These are phyloP conservation scores for Sycophila texana DNA, from an alignment of 2,888 invertebrate genomes.

Conservation along the genomic window DNA sequence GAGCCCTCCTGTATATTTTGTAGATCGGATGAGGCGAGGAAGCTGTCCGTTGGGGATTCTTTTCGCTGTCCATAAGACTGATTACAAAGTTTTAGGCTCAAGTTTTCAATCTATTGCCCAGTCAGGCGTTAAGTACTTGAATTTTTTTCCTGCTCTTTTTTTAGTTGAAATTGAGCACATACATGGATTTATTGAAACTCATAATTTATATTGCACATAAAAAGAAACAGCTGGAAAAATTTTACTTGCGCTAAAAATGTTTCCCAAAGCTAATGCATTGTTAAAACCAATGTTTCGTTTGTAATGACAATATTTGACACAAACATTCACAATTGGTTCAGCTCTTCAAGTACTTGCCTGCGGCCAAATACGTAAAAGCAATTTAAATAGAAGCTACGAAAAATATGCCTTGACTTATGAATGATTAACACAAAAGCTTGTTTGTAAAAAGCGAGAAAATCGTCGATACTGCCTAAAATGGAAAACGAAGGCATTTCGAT, in stretches of 20 bases:
- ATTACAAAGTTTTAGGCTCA: conserved; percentile 43
- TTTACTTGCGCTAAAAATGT: too few species aligned
- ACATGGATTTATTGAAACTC: background rate
- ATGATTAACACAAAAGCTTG: too few species aligned
- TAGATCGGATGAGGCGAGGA: conserved; percentile 2
- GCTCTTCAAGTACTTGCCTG: conserved; percentile 42
- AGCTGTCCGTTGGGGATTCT: background rate
- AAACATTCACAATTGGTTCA: too few species aligned
- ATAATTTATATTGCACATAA: background rate
- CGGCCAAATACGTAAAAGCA: background rate
- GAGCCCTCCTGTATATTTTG: background rate
- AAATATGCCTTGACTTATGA: background rate
- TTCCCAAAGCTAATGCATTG: too few species aligned
- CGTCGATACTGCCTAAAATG: conserved; percentile 44
- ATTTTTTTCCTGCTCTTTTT: conserved; percentile 2
- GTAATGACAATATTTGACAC: too few species aligned
- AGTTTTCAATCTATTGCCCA: background rate
- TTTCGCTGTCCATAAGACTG: conserved; percentile 50
- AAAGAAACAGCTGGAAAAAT: too few species aligned
- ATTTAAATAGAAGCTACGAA: conserved; percentile 2
- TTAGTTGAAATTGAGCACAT: background rate
- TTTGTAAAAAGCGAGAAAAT: conserved; percentile 1
- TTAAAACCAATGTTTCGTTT: too few species aligned
- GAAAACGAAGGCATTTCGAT: conserved; percentile 45
- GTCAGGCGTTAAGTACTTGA: conserved; percentile 29